Base-by-base conservation (phyloP, 2,888 invertebrate genomes). In the Ellobium chinense region DNA sequence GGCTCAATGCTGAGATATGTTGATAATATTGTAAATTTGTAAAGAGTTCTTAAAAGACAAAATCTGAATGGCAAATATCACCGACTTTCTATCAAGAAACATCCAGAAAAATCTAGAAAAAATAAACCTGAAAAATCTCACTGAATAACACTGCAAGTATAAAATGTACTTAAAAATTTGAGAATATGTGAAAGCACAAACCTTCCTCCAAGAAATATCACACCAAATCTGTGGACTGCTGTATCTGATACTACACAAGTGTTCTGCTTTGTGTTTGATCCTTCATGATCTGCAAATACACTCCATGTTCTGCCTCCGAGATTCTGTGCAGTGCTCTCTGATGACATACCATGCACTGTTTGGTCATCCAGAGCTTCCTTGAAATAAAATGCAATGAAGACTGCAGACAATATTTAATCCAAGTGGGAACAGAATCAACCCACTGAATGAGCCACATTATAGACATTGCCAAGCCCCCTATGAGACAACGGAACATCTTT, bases 151-250 rank as follows among this genome's bases (percentile, higher is more conserved):
- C n/a, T n/a, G n/a, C n/a, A n/a, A n/a, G n/a, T n/a, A n/a, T n/a
- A 37, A 56, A 27, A 54, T 18, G 18, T 27, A 14, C 27, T 12
- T 69, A 12, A 39, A 39, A 69, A 69, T n/a, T n/a, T 34, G 4
- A 69, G 24, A 69, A 9, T 12, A 54, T 29, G 27, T 14, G 29
- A 31, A 27, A 62, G 34, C 24, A 31, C 34, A 36, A 34, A 76
- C 77, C 77, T 54, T 56, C 68, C 77, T 60, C 77, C 77, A 58
- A 60, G 54, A 60, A 77, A 77, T 29, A 77, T 46, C 24, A 39
- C 0, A 14, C n/a, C 37, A 36, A 77, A 77, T 69, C 65, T 68
- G 27, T 46, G 58, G 29, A 27, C 39, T 9, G 29, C 46, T 39
- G 46, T 24, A 31, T 68, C 60, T 37, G 60, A 21, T 18, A 21